phyloP scores from a whole-genome alignment of 2,888 invertebrate genomes.

The Ophion ventricosus region DNA sequence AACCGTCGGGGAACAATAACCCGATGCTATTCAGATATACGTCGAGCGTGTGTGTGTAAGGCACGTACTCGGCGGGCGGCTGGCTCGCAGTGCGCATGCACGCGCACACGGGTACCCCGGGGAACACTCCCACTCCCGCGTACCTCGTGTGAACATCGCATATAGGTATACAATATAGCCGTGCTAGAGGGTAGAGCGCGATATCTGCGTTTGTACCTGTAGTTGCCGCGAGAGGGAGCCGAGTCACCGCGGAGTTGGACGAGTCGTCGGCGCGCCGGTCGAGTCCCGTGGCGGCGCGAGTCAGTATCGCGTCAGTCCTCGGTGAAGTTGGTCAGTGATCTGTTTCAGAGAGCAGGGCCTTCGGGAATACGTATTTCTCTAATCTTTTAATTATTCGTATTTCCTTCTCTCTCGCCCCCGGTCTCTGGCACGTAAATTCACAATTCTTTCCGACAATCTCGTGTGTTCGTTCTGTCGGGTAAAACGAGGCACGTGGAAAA shows the following conservation, averaged over 20 bases:
- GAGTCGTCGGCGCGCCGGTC: conserved; percentile 72
- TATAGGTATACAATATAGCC: neutral
- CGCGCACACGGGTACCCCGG: neutral
- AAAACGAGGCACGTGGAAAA: neutral
- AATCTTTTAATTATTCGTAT: neutral
- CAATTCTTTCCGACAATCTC: neutral
- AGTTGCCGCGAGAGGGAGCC: conserved; percentile 55
- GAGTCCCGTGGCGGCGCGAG: conserved; percentile 71
- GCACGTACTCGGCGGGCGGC: neutral
- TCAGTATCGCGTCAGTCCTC: conserved; percentile 81
- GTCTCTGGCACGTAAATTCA: too few relatives aligned
- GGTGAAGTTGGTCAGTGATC: conserved; percentile 79
- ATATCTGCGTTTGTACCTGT: conserved; percentile 7
- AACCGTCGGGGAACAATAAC: conserved; percentile 10
- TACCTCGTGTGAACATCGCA: neutral
- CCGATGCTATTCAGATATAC: neutral
- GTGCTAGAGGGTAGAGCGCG: neutral
- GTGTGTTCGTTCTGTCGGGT: neutral
- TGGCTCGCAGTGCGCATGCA: neutral
- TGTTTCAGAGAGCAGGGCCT: conserved; percentile 77
- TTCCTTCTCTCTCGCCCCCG: neutral
- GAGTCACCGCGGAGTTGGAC: conserved; percentile 69
- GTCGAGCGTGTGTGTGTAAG: neutral
- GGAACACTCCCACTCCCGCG: neutral
- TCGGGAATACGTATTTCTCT: conserved; percentile 30